Evolutionary conservation across 1,140 invertebrate species (phyloP), one percentile per base, ranked within the genome.

Genomic region (Penaeus indicus): DNA sequence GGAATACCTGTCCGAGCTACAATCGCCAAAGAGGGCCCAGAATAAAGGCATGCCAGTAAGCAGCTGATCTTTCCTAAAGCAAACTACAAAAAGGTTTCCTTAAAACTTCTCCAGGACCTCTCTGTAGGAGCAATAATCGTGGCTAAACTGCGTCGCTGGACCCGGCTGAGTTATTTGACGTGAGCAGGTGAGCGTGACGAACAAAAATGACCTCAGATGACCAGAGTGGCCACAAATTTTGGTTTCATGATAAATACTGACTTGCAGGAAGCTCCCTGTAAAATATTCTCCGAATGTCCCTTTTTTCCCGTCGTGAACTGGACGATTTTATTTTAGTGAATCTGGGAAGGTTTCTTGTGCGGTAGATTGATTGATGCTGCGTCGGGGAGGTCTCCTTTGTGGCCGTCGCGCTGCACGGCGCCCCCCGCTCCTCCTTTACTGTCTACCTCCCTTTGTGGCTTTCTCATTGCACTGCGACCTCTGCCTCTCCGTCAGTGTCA

Each of bases 131-230:
- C 60, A 42, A 42, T 63, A 84, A 38, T 18, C 25, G 82, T 22
- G 38, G 82, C 78, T 80, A 82, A 86, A 87, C 86, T 84, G 82
- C 64, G 86, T 84, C 69, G 86, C 81, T 62, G 81, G 86, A 63
- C 81, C 72, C 7, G 61, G 54, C 72, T 84, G 86, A 88, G 82
- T 88, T 88, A 88, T 88, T 25, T 84, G 86, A 88, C 86, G 86
- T 84, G 86, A 13, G 22, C 86, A 88, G 86, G 86, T 88, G 63
- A 83, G 69, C 86, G 86, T 88, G 86, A 88, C 86, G 86, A 84
- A 84, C 86, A 88, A 88, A 88, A 88, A 83, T 88, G 86, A 88
- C 86, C 86, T 78, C 86, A 84, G 86, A 88, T 88, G 86, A 88
- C 86, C 86, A 77, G 81, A 84, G 81, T 63, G 82, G 81, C 81